A percentile compares a stretch with the other conserved stretches of the same genome.
phyloP scores from a whole-genome alignment of 2,113 vertebrate genomes.

The Petaurus breviceps region DNA sequence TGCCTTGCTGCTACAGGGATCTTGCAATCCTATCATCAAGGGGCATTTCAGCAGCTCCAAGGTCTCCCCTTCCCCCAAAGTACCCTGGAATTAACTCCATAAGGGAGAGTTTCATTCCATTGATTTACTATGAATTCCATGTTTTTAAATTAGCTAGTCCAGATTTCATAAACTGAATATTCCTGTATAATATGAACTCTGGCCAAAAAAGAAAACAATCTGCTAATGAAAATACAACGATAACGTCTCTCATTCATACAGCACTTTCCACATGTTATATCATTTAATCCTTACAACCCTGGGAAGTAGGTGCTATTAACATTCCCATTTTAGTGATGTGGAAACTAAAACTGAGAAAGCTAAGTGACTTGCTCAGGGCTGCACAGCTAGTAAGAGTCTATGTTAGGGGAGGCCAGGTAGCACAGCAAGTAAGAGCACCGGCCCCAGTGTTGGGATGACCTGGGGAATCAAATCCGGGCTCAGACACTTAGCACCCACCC shows the following conservation, averaged over 20 bases:
- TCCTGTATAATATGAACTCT: not conserved
- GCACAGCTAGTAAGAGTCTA: not conserved
- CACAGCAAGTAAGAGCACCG: no score
- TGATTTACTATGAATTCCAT: not conserved
- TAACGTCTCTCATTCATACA: no score
- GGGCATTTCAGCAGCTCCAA: not conserved
- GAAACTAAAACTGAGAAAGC: not conserved
- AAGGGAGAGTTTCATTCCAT: not conserved
- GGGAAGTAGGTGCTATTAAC: not conserved
- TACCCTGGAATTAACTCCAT: not conserved
- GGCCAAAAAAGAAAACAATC: not conserved
- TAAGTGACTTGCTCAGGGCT: not conserved
- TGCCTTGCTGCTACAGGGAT: not conserved
- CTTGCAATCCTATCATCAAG: not conserved
- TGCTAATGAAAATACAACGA: not conserved
- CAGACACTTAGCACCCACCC: no score
- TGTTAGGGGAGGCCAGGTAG: no score
- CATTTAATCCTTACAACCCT: not conserved
- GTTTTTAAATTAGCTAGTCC: not conserved
- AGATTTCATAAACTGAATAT: not conserved
- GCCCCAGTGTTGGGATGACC: no score
- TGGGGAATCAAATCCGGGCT: no score
- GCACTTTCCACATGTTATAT: not conserved
- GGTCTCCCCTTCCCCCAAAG: not conserved
- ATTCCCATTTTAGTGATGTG: not conserved